These are phyloP conservation scores for Etia nguti DNA, from an alignment of 2,113 vertebrate genomes.

Conservation along the genomic window DNA sequence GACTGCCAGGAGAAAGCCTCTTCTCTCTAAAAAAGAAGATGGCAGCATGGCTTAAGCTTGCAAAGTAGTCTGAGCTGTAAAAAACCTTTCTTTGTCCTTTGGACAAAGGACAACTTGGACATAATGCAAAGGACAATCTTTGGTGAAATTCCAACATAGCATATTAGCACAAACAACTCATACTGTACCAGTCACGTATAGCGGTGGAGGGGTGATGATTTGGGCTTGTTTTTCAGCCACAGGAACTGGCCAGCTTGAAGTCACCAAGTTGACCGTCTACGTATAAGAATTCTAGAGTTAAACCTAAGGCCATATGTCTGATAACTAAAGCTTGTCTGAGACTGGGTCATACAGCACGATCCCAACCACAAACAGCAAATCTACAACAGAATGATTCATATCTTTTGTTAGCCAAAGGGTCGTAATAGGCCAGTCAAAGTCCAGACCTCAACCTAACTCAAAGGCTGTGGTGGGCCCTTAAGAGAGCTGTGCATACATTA, in stretches of 20 bases:
- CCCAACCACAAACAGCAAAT: background rate
- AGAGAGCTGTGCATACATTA: background rate
- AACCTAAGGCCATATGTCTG: background rate
- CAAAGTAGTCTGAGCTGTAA: background rate
- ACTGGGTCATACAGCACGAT: background rate
- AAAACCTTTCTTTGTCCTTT: background rate
- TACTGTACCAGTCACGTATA: background rate
- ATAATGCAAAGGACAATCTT: background rate
- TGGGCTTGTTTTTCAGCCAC: background rate
- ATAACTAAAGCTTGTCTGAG: background rate
- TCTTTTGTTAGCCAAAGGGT: background rate
- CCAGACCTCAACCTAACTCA: background rate
- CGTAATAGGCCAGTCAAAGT: background rate
- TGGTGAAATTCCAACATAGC: background rate
- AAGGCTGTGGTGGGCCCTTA: background rate
- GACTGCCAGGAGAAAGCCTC: background rate
- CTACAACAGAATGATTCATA: rapidly evolving
- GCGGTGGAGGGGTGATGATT: background rate
- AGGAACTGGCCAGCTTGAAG: background rate
- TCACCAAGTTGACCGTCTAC: background rate
- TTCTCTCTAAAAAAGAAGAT: background rate
- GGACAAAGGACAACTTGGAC: background rate
- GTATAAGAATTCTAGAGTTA: background rate
- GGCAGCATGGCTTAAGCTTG: background rate
- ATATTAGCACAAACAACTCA: background rate